phyloP scores from a whole-genome alignment of 23 tunicate genomes.

The Diplosoma virens region DNA sequence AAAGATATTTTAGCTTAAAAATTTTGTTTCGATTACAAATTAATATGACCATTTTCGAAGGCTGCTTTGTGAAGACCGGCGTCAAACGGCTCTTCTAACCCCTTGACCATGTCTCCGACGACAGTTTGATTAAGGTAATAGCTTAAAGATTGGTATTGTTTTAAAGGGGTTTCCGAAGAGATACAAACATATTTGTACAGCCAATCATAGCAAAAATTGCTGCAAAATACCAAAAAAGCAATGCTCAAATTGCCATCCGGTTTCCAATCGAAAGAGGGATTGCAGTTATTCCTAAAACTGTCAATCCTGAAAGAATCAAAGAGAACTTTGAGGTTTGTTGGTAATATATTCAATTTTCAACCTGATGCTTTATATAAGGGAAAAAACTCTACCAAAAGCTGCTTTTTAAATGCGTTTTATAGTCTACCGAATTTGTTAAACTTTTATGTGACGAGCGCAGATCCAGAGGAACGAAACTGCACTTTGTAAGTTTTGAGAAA shows the following conservation, averaged over 20 bases:
- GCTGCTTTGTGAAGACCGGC: too few relatives aligned
- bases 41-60: too few relatives aligned
- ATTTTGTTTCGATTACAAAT: too few relatives aligned
- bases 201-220: conserved; percentile 43
- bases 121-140: not conserved
- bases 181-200: conserved; percentile 45
- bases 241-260: conserved; percentile 48
- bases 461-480: not conserved
- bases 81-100: too few relatives aligned
- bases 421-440: not conserved
- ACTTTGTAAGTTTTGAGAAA: too few relatives aligned
- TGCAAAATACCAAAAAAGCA: conserved; percentile 4
- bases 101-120: not conserved
- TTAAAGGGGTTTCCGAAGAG: not conserved
- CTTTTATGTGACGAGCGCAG: not conserved
- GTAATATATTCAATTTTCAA: not conserved
- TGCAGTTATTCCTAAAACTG: conserved; percentile 59
- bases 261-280: conserved; percentile 54
- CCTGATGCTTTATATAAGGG: not conserved
- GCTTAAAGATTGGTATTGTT: not conserved
- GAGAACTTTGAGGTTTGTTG: conserved; percentile 33
- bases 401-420: not conserved
- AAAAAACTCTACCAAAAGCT: not conserved
- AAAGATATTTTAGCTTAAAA: too few relatives aligned
- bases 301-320: conserved; percentile 43